These are phyloP conservation scores for Leguminivora glycinivorella DNA, from an alignment of 1,140 invertebrate species.

Conservation along the genomic window DNA sequence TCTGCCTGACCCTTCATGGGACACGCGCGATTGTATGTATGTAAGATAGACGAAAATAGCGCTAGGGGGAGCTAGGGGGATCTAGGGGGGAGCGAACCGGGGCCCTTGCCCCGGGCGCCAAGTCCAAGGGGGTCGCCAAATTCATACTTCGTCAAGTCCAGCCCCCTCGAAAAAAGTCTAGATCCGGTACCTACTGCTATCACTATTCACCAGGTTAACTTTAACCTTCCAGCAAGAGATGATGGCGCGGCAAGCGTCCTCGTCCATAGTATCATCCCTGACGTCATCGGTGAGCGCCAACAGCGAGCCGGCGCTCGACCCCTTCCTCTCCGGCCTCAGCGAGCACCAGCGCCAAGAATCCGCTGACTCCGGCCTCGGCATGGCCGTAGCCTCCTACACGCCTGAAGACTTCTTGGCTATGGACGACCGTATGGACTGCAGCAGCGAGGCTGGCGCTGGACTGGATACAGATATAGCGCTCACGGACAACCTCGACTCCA, in stretches of 20 bases:
- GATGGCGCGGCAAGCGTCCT: conserved; percentile 82
- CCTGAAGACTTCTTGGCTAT: conserved; percentile 95
- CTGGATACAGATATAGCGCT: conserved; percentile 71
- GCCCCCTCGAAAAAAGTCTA: too few species aligned
- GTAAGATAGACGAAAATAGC: too few species aligned
- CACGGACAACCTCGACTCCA: conserved; percentile 84
- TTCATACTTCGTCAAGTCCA: too few species aligned
- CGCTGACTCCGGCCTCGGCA: conserved; percentile 93
- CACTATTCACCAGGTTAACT: too few species aligned
- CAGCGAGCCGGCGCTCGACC: conserved; percentile 83
- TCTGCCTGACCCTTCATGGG: too few species aligned
- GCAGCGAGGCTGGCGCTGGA: conserved; percentile 81
- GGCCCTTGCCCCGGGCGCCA: too few species aligned
- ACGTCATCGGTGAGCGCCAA: conserved; percentile 77
- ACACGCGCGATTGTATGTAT: too few species aligned
- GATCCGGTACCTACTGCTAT: too few species aligned
- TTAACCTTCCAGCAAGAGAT: conserved; percentile 82
- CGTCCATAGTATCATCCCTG: conserved; percentile 67
- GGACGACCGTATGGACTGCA: conserved; percentile 92
- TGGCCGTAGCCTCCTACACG: conserved; percentile 89
- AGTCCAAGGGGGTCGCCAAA: too few species aligned
- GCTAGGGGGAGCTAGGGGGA: too few species aligned
- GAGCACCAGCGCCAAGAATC: conserved; percentile 96
- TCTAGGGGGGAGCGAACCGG: too few species aligned
- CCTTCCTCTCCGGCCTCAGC: conserved; percentile 87